Evolutionary conservation across 2,888 invertebrate species (phyloP).

Genomic region (Trisateles emortualis): DNA sequence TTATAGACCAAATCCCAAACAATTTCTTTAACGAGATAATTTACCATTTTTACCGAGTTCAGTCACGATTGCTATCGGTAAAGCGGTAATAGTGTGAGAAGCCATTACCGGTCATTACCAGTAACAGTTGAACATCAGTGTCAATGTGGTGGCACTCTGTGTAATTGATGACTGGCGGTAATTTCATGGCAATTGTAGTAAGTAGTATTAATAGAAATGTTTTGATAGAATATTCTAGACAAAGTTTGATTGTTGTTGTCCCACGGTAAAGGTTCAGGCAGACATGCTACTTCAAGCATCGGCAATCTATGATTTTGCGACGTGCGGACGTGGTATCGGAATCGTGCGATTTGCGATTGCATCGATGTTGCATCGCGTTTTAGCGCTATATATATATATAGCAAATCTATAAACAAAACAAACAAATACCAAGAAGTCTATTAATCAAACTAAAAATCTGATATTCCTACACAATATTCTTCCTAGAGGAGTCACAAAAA

Average conservation of each 20-base stretch:
- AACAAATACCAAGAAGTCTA: no score
- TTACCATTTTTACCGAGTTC: conserved; percentile 2
- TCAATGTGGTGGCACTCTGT: conserved; percentile 35
- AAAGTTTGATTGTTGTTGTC: conserved; percentile 7
- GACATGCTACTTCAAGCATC: no score
- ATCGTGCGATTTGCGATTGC: no score
- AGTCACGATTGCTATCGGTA: conserved; percentile 13
- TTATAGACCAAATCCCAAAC: neutral
- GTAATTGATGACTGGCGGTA: conserved; percentile 32
- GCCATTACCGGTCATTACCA: conserved; percentile 12
- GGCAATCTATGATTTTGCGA: no score
- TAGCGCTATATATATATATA: no score
- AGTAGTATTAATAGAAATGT: conserved; percentile 18
- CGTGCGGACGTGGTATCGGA: no score
- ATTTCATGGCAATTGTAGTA: conserved; percentile 25
- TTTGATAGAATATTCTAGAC: conserved; percentile 18
- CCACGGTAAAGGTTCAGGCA: conserved; percentile 18
- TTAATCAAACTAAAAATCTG: neutral
- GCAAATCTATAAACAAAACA: no score
- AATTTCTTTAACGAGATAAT: conserved; percentile 13
- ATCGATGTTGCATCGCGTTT: no score
- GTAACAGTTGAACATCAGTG: conserved; percentile 19
- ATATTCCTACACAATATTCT: conserved; percentile 12
- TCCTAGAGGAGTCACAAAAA: conserved; percentile 32
- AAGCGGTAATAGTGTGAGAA: conserved; percentile 15